phyloP scores from a whole-genome alignment of 2,888 invertebrate genomes.

The Encarsia formosa region DNA sequence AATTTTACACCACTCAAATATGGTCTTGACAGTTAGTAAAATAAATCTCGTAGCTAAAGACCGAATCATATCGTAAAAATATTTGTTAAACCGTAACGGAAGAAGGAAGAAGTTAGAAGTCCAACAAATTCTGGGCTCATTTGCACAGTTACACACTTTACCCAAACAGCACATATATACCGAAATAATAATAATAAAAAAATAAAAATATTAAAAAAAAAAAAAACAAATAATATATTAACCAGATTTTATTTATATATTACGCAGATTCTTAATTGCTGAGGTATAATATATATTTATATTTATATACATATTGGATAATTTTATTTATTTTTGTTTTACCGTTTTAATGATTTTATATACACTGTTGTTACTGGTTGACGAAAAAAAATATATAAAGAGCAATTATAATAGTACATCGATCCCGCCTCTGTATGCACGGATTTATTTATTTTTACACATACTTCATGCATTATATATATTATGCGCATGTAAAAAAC shows the following conservation, averaged over 20 bases:
- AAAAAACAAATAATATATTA: slow-evolving; percentile 34
- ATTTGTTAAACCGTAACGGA: too few relatives aligned
- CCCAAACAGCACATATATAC: slow-evolving; percentile 37
- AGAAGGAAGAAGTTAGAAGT: slow-evolving; percentile 9
- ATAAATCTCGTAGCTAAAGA: too few relatives aligned
- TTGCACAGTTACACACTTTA: slow-evolving; percentile 42
- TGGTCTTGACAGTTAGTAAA: too few relatives aligned
- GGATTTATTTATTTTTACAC: slow-evolving; percentile 32
- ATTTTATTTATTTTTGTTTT: slow-evolving; percentile 51
- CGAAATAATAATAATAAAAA: slow-evolving; percentile 40
- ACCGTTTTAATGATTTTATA: slow-evolving; percentile 51
- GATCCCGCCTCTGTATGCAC: slow-evolving; percentile 24
- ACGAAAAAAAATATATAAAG: slow-evolving; percentile 31
- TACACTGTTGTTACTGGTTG: slow-evolving; percentile 47
- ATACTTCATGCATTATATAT: slow-evolving; percentile 23
- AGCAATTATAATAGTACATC: slow-evolving; percentile 30
- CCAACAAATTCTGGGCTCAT: slow-evolving; percentile 35
- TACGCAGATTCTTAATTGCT: slow-evolving; percentile 44
- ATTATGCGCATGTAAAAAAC: slow-evolving; percentile 23
- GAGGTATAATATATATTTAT: slow-evolving; percentile 28
- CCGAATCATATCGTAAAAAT: too few relatives aligned
- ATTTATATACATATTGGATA: slow-evolving; percentile 46
- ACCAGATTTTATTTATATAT: slow-evolving; percentile 49
- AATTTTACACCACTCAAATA: too few relatives aligned
- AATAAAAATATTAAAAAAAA: too few relatives aligned